phyloP scores from a whole-genome alignment of 2,888 invertebrate species.

The Stenurella melanura region DNA sequence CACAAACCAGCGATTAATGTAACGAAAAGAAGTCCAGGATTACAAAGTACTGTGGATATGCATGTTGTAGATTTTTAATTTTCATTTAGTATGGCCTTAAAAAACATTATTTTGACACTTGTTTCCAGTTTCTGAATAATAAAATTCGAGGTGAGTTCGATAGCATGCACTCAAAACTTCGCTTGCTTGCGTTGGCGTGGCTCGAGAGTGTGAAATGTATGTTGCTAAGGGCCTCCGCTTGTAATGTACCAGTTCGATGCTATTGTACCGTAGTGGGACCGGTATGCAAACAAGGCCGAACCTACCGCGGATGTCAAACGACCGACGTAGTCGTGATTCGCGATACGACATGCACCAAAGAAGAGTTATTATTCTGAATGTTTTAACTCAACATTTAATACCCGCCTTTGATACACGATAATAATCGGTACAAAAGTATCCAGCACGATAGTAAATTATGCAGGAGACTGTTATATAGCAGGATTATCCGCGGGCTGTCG shows the following conservation, averaged over 20 bases:
- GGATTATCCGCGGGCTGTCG: conserved; percentile 36
- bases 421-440: conserved; percentile 37
- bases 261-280: conserved; percentile 52
- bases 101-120: too few relatives aligned
- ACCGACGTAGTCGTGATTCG: conserved; percentile 54
- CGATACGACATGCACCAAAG: conserved; percentile 48
- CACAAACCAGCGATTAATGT: too few relatives aligned
- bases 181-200: conserved; percentile 30
- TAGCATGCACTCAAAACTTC: not conserved
- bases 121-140: too few relatives aligned
- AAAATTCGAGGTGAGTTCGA: not conserved
- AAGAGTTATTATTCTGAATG: conserved; percentile 51
- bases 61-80: too few relatives aligned
- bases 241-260: conserved; percentile 44
- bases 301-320: conserved; percentile 54
- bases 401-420: conserved; percentile 39
- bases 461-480: conserved; percentile 27
- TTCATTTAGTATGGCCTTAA: too few relatives aligned
- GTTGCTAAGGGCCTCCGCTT: conserved; percentile 56
- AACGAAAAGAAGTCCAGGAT: too few relatives aligned
- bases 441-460: conserved; percentile 37
- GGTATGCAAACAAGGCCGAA: conserved; percentile 58
- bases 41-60: too few relatives aligned
- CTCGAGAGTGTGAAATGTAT: conserved; percentile 35
- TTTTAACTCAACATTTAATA: conserved; percentile 53